Conservation (phyloP, 92 coral and sea anemone genomes). For the Muricea muricata region DNA sequence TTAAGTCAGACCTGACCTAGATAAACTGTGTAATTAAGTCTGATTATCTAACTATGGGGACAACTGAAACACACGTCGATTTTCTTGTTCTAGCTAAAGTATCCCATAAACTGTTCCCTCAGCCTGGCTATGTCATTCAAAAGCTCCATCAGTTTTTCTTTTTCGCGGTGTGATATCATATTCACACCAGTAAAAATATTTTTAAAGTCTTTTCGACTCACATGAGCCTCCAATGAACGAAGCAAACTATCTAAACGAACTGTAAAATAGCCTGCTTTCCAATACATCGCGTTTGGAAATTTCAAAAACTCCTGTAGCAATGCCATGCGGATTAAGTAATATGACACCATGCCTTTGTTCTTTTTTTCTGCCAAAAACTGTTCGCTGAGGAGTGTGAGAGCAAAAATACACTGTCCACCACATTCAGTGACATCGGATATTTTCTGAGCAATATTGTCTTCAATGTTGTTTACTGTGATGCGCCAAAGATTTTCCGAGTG, state of each 20-base stretch:
- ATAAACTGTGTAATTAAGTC: too few species aligned
- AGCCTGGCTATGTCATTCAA: not conserved
- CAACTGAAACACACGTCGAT: too few species aligned
- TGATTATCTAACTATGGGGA: too few species aligned
- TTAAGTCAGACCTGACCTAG: too few species aligned
- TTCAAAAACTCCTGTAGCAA: conserved; percentile 59
- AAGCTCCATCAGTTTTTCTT: not conserved
- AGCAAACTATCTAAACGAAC: conserved; percentile 66
- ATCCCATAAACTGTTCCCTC: not conserved
- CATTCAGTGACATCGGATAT: not conserved
- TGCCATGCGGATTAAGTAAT: conserved; percentile 4
- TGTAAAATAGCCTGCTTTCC: conserved; percentile 47
- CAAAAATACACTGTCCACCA: not conserved
- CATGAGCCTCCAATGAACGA: conserved; percentile 47
- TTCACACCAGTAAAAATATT: conserved; percentile 33
- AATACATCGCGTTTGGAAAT: conserved; percentile 54
- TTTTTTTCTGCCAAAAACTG: not conserved
- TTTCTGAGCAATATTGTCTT: not conserved
- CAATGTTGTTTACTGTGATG: conserved; percentile 17
- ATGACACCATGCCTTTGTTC: not conserved
- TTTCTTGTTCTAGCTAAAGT: conserved; percentile 5
- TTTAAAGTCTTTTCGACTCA: conserved; percentile 3
- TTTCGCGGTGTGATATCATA: not conserved
- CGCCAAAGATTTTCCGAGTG: conserved; percentile 34
- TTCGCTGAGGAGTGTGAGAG: conserved; percentile 14